phyloP scores from a whole-genome alignment of 2,888 invertebrate species.

The Meandrusa payeni region DNA sequence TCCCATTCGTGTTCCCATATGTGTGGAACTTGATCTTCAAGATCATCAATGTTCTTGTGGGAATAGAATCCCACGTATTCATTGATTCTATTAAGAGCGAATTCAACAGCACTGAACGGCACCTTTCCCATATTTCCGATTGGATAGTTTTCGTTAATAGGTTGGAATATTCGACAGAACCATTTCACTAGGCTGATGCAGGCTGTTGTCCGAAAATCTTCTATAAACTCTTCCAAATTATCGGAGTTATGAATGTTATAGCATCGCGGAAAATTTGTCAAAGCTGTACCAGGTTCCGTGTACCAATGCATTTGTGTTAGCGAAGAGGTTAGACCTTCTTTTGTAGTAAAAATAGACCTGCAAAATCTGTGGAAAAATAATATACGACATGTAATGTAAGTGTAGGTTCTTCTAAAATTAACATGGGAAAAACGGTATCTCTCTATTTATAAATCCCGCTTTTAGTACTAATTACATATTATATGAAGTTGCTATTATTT shows the following conservation, averaged over 20 bases:
- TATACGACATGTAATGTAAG: no score
- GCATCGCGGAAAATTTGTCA: conserved; percentile 92
- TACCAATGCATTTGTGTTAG: conserved; percentile 93
- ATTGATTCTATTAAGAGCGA: conserved; percentile 89
- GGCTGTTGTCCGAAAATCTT: conserved; percentile 94
- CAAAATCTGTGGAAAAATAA: conserved; percentile 93
- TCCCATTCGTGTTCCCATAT: conserved; percentile 96
- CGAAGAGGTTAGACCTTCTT: conserved; percentile 91
- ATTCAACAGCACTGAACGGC: conserved; percentile 88
- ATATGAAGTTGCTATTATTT: no score
- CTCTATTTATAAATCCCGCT: no score
- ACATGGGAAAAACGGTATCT: no score
- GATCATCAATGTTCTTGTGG: conserved; percentile 89
- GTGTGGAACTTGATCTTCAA: conserved; percentile 81
- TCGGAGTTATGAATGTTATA: conserved; percentile 91
- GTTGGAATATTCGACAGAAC: conserved; percentile 82
- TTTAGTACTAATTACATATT: no score
- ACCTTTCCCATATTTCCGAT: conserved; percentile 83
- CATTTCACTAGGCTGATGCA: conserved; percentile 92
- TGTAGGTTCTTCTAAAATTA: no score
- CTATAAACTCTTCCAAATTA: conserved; percentile 90
- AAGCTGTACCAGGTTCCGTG: conserved; percentile 89
- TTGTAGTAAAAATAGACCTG: conserved; percentile 94
- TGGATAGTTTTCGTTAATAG: conserved; percentile 77
- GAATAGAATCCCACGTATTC: conserved; percentile 88